Evolutionary conservation across 1,140 invertebrate genomes (phyloP), one percentile per base, ranked within the genome.

Genomic region (Listronotus bonariensis): DNA sequence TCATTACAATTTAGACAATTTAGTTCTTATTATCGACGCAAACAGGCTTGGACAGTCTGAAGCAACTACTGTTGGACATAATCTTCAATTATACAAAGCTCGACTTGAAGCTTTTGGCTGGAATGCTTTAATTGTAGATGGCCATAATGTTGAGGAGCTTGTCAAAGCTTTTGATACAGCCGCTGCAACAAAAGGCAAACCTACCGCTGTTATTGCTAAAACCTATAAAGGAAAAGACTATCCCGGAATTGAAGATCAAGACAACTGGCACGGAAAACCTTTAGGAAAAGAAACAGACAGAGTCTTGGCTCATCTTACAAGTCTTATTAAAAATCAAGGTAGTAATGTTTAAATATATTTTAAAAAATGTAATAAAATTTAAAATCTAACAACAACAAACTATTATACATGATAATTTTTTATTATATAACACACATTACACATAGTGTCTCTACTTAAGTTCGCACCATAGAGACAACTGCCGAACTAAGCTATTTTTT

Each of bases 241-340:
- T 41, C 68, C 68, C 14, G 63, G 58, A 17, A 95, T 99, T 75
- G 96, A 98, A 80, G 92, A 99, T 81, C 43, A 85, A 66, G 90
- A 95, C 49, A 95, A 97, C 77, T 99, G 96, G 96, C 97, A 99
- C 77, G 98, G 98, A 40, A 99, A 99, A 77, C 87, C 97, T 0
- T 80, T 99, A 26, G 95, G 94, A 3, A 87, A 85, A 38, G 91
- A 95, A 72, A 87, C 89, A 8, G 87, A 88, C 3, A 83, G 84
- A 64, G 86, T 92, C 6, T 85, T 98, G 60, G 83, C 89, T 78
- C 83, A 90, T 76, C 77, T 95, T 32, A 81, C 84, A 66, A 77
- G 80, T 6, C 76, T 87, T 65, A 83, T 93, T 38, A 89, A 89
- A 76, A 90, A 87, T 56, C 74, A 78, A 42, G 84, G 63, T 65